These are phyloP conservation scores for Glaucopsyche alexis DNA, from an alignment of 2,888 invertebrate genomes.

Conservation along the genomic window DNA sequence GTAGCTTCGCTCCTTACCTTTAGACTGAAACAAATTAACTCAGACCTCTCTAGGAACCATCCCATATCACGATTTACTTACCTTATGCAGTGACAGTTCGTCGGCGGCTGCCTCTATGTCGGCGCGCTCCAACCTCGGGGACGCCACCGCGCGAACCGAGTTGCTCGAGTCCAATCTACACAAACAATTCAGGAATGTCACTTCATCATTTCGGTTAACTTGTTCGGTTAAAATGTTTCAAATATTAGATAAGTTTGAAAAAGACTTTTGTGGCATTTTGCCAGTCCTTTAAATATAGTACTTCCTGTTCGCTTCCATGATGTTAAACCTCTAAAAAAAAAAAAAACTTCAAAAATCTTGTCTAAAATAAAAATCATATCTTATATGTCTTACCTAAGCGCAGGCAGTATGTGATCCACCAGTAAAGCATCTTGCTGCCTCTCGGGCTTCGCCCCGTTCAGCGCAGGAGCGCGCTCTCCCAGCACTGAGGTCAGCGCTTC, in stretches of 20 bases:
- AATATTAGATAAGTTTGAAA: too few species aligned
- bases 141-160: constrained; percentile 67
- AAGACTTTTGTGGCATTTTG: too few species aligned
- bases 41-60: too few species aligned
- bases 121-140: constrained; percentile 64
- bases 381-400: constrained; percentile 54
- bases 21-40: too few species aligned
- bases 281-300: too few species aligned
- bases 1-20: too few species aligned
- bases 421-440: constrained; percentile 61
- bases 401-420: constrained; percentile 70
- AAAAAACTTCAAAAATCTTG: too few species aligned
- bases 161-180: constrained; percentile 65
- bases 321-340: too few species aligned
- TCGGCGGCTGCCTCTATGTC: constrained; percentile 69
- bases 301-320: too few species aligned
- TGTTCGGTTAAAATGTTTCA: too few species aligned
- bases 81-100: constrained; percentile 72
- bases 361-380: too few species aligned
- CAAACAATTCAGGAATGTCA: constrained; percentile 22
- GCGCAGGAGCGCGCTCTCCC: constrained; percentile 83
- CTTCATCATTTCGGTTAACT: background rate
- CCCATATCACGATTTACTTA: constrained; percentile 36
- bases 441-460: constrained; percentile 47
- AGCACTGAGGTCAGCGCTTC: constrained; percentile 93